Conservation (phyloP, 1,140 invertebrate genomes). For the Tetranychus urticae region DNA sequence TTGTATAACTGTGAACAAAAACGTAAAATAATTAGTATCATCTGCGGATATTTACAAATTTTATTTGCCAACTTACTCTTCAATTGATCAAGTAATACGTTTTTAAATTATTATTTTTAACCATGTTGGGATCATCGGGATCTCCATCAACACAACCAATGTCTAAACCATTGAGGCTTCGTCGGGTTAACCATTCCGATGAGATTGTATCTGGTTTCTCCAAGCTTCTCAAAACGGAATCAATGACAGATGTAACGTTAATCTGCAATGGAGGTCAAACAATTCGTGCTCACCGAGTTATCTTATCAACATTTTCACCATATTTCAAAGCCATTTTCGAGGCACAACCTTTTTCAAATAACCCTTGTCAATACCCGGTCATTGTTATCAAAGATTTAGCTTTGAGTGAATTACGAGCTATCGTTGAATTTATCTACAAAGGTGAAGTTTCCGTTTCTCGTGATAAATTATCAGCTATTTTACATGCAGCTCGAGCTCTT, state of each 20-base stretch:
- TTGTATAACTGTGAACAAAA: too few species aligned
- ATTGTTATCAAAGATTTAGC: slow-evolving; percentile 30
- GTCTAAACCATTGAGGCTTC: neutral
- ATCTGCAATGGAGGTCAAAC: slow-evolving; percentile 3
- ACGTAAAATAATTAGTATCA: too few species aligned
- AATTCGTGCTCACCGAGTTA: slow-evolving; percentile 8
- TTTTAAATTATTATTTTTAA: neutral
- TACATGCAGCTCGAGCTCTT: slow-evolving; percentile 2
- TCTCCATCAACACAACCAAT: neutral
- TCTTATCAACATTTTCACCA: slow-evolving; percentile 7
- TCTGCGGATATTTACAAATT: too few species aligned
- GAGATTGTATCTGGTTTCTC: neutral
- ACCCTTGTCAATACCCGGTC: slow-evolving; percentile 19
- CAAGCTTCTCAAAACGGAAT: neutral
- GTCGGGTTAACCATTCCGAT: neutral
- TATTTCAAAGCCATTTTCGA: slow-evolving; percentile 7
- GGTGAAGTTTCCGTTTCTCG: slow-evolving; percentile 26
- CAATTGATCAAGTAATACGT: too few species aligned
- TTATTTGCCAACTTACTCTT: too few species aligned
- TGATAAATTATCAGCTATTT: slow-evolving; percentile 1
- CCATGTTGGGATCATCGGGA: neutral
- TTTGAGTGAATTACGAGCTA: slow-evolving; percentile 29
- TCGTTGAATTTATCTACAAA: slow-evolving; percentile 33
- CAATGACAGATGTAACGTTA: slow-evolving; percentile 2
- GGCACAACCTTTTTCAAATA: slow-evolving; percentile 2